Percentiles rank a stretch among this genome's conserved stretches.
Evolutionary conservation across 1,140 invertebrate genomes (phyloP).

Genomic region (Pachyrhynchus sulphureomaculatus): DNA sequence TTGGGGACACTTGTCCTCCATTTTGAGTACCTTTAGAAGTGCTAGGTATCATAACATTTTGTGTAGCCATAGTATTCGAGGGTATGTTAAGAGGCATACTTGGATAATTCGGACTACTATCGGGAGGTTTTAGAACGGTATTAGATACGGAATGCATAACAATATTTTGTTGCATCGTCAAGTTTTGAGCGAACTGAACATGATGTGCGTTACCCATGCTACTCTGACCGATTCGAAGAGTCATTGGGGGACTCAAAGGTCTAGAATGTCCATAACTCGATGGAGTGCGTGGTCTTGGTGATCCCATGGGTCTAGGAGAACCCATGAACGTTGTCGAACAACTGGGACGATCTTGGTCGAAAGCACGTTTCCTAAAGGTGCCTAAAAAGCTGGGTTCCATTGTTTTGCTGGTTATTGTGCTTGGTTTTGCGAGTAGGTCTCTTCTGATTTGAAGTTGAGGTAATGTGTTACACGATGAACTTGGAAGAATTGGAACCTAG

Average conservation of each 20-base stretch:
- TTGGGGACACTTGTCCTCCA: constrained; percentile 24
- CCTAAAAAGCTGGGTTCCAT: constrained; percentile 40
- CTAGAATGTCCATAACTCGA: constrained; percentile 16
- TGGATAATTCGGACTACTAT: constrained; percentile 19
- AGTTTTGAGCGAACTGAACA: constrained; percentile 14
- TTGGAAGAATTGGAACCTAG: constrained; percentile 16
- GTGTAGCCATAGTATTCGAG: no score
- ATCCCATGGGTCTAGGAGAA: not conserved
- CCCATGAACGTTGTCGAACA: constrained; percentile 17
- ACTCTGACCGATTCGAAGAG: constrained; percentile 34
- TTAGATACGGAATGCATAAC: constrained; percentile 13
- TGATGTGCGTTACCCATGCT: constrained; percentile 5
- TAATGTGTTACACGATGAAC: constrained; percentile 52
- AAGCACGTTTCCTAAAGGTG: constrained; percentile 43
- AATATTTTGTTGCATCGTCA: constrained; percentile 32
- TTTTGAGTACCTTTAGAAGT: constrained; percentile 5
- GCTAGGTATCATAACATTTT: constrained; percentile 12
- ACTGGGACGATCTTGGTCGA: constrained; percentile 42
- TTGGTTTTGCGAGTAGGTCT: constrained; percentile 58
- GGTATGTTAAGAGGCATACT: not conserved
- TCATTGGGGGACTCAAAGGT: constrained; percentile 38
- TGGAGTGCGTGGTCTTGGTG: constrained; percentile 20
- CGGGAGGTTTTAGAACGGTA: constrained; percentile 39
- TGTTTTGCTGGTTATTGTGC: constrained; percentile 51
- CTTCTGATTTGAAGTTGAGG: constrained; percentile 70